Base-by-base conservation (phyloP, 2,113 vertebrate genomes). In the Colaptes auratus region DNA sequence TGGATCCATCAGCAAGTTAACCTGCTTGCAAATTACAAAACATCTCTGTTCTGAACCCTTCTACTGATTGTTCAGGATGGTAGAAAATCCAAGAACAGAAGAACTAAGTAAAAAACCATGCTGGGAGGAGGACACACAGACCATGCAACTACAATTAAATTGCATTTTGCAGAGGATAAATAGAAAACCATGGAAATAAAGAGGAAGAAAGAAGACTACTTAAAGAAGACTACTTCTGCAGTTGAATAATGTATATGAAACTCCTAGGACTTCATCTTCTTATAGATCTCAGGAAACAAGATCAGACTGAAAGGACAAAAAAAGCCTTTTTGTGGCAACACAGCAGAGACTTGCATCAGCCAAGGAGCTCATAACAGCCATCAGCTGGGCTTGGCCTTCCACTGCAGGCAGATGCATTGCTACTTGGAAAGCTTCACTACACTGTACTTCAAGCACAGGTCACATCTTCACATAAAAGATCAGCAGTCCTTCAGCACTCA, bases 241-340 rank as follows among this genome's bases (percentile, higher is more conserved):
- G 70, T 44, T 82, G 39, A 84, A 70, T 35, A 72, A 75, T 12
- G 42, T 67, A 59, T 1, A 1, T 23, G 60, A 66, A 82, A 50
- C 50, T 44, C 24, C n/a, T 33, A 64, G 33, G 48, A 60, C 50
- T 70, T 75, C 15, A n/a, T 50, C 39, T 88, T 24, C 14, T n/a
- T 44, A 50, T 13, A 44, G 46, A 79, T 50, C 50, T 79, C 73
- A 11, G 44, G 48, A 86, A 76, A 77, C 46, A 35, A 82, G 39
- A 82, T 30, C 61, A 64, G 66, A 82, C 7, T 33, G 4, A 30
- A 63, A 33, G 56, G 7, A 6, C 10, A 35, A 13, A 36, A 63
- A 3, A 10, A 28, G 6, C 3, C 48, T 86, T 65, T 27, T 20
- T 14, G 7, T 25, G 65, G 46, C 39, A 85, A 12, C 0, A 0